phyloP scores from a whole-genome alignment of 2,797 vertebrate species.

The Sardinella longiceps region DNA sequence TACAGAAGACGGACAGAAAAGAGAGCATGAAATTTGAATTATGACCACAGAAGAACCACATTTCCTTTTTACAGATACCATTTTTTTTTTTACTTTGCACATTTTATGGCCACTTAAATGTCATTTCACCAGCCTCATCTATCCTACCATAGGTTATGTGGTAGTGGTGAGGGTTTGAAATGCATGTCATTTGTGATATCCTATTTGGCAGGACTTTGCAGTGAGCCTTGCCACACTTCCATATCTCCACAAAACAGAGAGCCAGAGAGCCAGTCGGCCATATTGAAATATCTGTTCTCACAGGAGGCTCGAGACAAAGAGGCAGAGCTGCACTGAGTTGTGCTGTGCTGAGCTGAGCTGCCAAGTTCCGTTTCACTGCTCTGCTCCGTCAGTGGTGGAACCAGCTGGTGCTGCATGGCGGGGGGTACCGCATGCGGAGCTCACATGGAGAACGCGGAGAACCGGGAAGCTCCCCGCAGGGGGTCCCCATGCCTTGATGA shows the following conservation, averaged over 20 bases:
- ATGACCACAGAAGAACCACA: not conserved
- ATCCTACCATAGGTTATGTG: no score
- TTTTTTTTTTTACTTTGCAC: not conserved
- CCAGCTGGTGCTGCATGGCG: slow-evolving; percentile 34
- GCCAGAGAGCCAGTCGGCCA: slow-evolving; percentile 9
- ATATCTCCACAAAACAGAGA: not conserved
- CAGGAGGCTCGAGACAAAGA: not conserved
- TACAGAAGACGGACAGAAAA: not conserved
- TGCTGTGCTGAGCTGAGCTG: slow-evolving; percentile 23
- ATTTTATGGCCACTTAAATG: not conserved
- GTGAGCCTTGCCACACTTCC: not conserved
- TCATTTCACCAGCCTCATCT: not conserved
- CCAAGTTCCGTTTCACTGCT: slow-evolving; percentile 36
- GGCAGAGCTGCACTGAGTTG: no score
- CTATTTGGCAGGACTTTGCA: no score
- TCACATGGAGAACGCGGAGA: not conserved
- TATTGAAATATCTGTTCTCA: slow-evolving; percentile 38
- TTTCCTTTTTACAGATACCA: no score
- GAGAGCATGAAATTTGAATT: not conserved
- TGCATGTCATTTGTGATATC: no score
- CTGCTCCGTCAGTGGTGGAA: slow-evolving; percentile 34
- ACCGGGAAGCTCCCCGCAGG: not conserved
- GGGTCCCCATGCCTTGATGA: not conserved
- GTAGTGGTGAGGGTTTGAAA: no score
- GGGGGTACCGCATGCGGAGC: slow-evolving; percentile 34